Percentiles rank a stretch among this genome's conserved stretches.
phyloP scores from a whole-genome alignment of 2,113 vertebrate genomes.

The Agapornis roseicollis region DNA sequence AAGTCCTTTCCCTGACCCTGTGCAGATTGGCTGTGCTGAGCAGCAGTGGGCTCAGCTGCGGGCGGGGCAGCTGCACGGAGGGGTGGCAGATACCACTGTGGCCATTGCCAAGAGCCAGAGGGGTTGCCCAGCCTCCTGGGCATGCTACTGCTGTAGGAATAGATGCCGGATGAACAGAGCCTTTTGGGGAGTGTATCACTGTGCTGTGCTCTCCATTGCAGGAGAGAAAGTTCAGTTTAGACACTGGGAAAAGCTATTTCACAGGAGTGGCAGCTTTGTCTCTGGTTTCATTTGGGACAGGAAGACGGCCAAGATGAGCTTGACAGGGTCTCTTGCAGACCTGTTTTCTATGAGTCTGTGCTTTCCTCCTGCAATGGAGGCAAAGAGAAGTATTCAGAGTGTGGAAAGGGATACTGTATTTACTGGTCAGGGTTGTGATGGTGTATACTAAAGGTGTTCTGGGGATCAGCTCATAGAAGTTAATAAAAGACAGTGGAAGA shows the following conservation, averaged over 20 bases:
- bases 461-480: not conserved
- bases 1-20: not conserved
- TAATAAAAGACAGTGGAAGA: not conserved
- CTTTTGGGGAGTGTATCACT: rapidly evolving
- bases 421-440: not conserved
- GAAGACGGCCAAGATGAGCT: not conserved
- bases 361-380: not conserved
- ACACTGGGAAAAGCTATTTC: not conserved
- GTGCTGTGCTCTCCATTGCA: not conserved
- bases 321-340: not conserved
- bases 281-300: not conserved
- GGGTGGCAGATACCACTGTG: not conserved
- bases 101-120: not conserved
- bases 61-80: not conserved
- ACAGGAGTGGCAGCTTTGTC: not conserved
- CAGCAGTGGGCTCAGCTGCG: not conserved
- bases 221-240: not conserved
- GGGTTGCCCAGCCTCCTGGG: not conserved
- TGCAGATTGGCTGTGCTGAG: rapidly evolving
- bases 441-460: not conserved
- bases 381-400: not conserved
- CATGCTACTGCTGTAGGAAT: not conserved
- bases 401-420: not conserved
- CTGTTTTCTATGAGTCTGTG: not conserved
- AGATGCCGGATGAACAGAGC: not conserved